phyloP scores from a whole-genome alignment of 2,797 vertebrate genomes.

The Lerista edwardsae region DNA sequence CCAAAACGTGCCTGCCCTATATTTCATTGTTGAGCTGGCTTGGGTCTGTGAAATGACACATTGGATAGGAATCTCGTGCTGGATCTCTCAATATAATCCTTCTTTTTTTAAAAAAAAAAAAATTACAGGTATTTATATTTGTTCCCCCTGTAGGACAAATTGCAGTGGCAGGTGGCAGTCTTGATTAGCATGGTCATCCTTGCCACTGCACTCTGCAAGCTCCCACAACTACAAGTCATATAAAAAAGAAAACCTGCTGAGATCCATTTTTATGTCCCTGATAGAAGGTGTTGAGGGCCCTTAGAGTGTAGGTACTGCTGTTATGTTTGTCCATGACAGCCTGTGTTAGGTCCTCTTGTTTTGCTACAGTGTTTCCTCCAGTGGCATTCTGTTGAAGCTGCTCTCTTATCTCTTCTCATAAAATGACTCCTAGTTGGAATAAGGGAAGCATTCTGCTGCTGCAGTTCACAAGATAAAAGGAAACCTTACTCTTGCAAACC shows the following conservation, averaged over 20 bases:
- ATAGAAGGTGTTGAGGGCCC: no score
- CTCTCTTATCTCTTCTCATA: background rate
- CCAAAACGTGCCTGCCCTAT: background rate
- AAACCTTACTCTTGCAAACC: slow-evolving; percentile 42
- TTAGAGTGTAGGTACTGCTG: background rate
- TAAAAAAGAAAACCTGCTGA: no score
- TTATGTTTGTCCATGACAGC: background rate
- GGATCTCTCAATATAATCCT: no score
- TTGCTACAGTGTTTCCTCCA: background rate
- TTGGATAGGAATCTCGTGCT: background rate
- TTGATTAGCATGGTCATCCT: background rate
- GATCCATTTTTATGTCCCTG: no score
- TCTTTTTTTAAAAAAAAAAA: background rate
- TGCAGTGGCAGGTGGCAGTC: background rate
- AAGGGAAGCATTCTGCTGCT: slow-evolving; percentile 24
- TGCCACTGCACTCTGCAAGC: no score
- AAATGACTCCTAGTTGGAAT: slow-evolving; percentile 21
- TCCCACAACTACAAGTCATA: no score
- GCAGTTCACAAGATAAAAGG: slow-evolving; percentile 49
- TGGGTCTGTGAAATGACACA: background rate
- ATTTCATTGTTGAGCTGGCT: background rate
- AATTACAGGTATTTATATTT: background rate
- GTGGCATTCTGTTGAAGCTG: slow-evolving; percentile 4
- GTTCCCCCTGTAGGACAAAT: background rate
- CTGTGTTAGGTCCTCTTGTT: background rate